Percentiles rank a stretch among this genome's conserved stretches.
phyloP scores from a whole-genome alignment of 2,113 vertebrate species.

The Phodopus roborovskii region DNA sequence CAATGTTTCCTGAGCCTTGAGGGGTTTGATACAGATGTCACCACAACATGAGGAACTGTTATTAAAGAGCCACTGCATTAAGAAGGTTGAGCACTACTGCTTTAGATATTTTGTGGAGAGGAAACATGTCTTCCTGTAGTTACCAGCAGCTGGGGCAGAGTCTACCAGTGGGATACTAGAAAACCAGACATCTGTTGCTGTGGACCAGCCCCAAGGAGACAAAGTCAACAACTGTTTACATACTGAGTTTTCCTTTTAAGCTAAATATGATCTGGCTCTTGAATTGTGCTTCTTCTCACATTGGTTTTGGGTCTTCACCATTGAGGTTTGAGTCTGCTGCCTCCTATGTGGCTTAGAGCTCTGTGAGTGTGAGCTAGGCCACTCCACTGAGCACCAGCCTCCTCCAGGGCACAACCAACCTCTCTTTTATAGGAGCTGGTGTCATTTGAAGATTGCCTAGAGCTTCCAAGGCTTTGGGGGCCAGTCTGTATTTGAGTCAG shows the following conservation, averaged over 20 bases:
- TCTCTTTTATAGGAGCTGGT: not conserved
- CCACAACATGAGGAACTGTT: not conserved
- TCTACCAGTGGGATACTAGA: not conserved
- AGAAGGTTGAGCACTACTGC: not conserved
- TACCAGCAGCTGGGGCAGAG: not conserved
- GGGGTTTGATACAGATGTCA: too few species aligned
- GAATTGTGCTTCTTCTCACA: not conserved
- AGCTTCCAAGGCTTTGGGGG: not conserved
- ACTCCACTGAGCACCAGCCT: not conserved
- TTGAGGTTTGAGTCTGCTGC: not conserved
- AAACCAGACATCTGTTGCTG: not conserved
- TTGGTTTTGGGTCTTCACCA: not conserved
- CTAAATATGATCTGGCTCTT: not conserved
- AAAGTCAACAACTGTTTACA: not conserved
- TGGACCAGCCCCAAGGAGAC: not conserved
- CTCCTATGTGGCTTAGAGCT: not conserved
- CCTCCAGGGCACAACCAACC: not conserved
- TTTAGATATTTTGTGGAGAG: not conserved
- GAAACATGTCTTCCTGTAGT: slow-evolving; percentile 2
- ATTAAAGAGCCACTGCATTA: not conserved
- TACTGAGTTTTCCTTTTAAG: not conserved
- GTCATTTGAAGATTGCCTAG: not conserved
- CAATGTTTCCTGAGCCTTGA: not conserved
- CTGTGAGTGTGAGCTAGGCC: not conserved
- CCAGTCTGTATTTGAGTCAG: slow-evolving; percentile 41